These are phyloP conservation scores for Nematopogon swammerdamellus DNA, from an alignment of 2,888 invertebrate species.

Conservation along the genomic window DNA sequence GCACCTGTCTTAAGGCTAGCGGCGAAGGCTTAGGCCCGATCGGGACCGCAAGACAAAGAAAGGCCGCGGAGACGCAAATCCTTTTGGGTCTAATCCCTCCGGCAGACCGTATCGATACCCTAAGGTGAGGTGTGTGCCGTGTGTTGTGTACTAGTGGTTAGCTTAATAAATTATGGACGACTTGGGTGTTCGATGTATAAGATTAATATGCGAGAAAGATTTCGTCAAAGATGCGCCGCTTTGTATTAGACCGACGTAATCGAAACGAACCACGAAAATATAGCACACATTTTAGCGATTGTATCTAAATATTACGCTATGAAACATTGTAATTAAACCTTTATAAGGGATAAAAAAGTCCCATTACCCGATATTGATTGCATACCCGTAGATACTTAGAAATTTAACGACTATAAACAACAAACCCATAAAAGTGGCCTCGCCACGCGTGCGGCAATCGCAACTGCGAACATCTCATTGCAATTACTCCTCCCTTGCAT, in stretches of 20 bases:
- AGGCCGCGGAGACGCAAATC: constrained; percentile 18
- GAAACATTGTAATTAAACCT: no score
- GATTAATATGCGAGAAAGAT: neutral
- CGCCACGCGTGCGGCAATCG: no score
- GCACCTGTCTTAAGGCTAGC: no score
- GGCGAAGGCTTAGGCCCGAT: neutral
- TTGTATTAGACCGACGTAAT: no score
- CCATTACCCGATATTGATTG: no score
- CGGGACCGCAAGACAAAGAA: neutral
- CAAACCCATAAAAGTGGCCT: no score
- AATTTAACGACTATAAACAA: no score
- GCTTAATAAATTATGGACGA: neutral
- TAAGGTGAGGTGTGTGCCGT: neutral
- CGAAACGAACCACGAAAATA: no score
- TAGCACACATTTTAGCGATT: no score
- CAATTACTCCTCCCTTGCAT: neutral
- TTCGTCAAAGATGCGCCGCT: neutral
- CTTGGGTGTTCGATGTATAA: neutral
- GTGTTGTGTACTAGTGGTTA: neutral
- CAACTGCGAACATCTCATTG: neutral
- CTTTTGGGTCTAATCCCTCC: constrained; percentile 33
- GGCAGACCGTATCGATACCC: constrained; percentile 32
- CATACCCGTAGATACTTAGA: no score
- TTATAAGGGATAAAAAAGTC: no score
- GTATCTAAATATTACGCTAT: no score